These are phyloP conservation scores for Hylyphantes graminicola DNA, from an alignment of 1,140 invertebrate species.

Conservation along the genomic window DNA sequence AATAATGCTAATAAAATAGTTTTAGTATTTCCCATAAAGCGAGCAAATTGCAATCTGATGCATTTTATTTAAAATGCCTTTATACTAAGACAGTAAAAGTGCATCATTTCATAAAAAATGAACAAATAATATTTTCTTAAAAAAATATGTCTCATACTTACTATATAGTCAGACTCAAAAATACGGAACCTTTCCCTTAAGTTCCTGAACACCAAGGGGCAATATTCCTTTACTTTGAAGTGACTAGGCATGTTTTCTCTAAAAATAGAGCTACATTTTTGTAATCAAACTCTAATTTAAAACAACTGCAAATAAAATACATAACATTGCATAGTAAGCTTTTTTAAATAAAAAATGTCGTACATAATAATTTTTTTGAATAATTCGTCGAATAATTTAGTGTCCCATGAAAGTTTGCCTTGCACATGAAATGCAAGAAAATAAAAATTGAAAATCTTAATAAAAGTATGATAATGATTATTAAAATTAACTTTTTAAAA, in stretches of 20 bases:
- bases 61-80: no score
- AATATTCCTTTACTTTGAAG: conserved; percentile 99
- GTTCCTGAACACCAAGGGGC: conserved; percentile 98
- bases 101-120: background rate
- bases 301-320: background rate
- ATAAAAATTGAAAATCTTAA: no score
- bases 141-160: conserved; percentile 18
- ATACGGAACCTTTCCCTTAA: conserved; percentile 93
- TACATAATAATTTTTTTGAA: no score
- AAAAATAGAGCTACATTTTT: conserved; percentile 2
- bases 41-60: no score
- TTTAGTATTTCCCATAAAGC: no score
- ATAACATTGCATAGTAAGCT: background rate
- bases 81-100: background rate
- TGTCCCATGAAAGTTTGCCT: no score
- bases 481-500: no score
- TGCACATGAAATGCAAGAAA: no score
- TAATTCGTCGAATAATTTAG: no score
- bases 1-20: no score
- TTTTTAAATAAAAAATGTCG: background rate
- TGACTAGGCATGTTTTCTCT: conserved; percentile 98
- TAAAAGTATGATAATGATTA: no score
- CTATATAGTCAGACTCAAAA: conserved; percentile 88
- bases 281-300: background rate
- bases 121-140: no score